Base-by-base conservation (phyloP, 2,113 vertebrate genomes). In the Psephotus haematonotus region DNA sequence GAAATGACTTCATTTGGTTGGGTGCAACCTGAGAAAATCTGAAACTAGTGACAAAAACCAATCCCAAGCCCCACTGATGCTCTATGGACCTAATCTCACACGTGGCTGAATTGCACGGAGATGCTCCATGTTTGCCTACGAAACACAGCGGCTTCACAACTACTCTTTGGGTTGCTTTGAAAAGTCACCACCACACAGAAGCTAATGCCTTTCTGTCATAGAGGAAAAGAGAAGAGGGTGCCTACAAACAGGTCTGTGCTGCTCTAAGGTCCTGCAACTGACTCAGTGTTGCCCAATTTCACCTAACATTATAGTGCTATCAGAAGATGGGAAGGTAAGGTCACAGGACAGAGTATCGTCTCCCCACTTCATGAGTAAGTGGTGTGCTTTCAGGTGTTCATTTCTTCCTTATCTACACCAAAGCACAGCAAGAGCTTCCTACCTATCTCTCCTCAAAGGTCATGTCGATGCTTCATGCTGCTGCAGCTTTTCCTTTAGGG, bases 211-310 rank as follows among this genome's bases (percentile, higher is more conserved):
- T 33, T 17, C 43, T 4, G 4, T 33, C 17, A 43, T 0, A 41
- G 1, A 72, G 52, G 65, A 74, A 69, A 71, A 0, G 0, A 47
- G 13, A 71, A 0, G 0, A 52, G 13, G 0, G 11, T 18, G 37
- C 25, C n/a, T 44, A 46, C 41, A 23, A 35, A 59, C 4, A 29
- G 29, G 39, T 10, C 74, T 65, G 62, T 4, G 52, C 47, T 71
- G 62, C 72, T 63, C 25, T 0, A 0, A 44, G 39, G 52, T 14
- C 60, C 84, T 12, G 3, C n/a, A 7, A 35, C 16, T 25, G 52
- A 68, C 33, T 9, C 53, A 7, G 4, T 7, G 2, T 24, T 63
- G 31, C 41, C 5, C 1, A 24, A 69, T 82, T 74, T 41, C 88
- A 76, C 31, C 59, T 53, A 16, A 47, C 79, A 57, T 10, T 6